phyloP scores from a whole-genome alignment of 2,888 invertebrate genomes.

The Noctua pronuba region DNA sequence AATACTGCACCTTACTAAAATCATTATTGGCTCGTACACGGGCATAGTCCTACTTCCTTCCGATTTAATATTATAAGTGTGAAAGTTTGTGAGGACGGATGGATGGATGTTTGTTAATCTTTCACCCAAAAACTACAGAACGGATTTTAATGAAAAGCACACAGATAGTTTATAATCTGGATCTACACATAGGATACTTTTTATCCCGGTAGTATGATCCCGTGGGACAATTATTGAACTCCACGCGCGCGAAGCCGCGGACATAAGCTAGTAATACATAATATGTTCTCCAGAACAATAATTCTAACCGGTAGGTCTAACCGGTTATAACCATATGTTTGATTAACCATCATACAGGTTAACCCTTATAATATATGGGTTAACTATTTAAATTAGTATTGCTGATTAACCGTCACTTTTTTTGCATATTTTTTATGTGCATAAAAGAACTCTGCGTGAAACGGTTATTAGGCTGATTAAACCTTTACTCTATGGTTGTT shows the following conservation, averaged over 20 bases:
- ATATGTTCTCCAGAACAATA: neutral
- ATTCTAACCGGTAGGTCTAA: no score
- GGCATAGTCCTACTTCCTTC: no score
- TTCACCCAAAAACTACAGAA: no score
- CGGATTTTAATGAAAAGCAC: no score
- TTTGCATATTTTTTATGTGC: neutral
- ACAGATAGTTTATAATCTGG: no score
- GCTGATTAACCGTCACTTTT: neutral
- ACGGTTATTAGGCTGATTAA: neutral
- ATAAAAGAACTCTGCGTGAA: neutral
- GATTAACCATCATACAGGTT: neutral
- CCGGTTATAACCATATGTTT: neutral
- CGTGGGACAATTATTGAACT: no score
- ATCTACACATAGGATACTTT: no score
- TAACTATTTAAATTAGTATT: neutral
- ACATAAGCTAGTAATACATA: neutral
- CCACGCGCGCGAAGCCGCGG: no score
- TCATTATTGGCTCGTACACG: constrained; percentile 27
- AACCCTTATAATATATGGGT: neutral
- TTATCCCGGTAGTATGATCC: no score
- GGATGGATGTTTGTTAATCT: no score
- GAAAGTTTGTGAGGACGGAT: no score
- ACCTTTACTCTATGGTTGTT: neutral
- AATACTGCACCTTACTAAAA: constrained; percentile 52
- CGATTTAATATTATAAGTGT: no score